These are phyloP conservation scores for Salvelinus namaycush DNA, from an alignment of 2,113 vertebrate species.

Conservation along the genomic window DNA sequence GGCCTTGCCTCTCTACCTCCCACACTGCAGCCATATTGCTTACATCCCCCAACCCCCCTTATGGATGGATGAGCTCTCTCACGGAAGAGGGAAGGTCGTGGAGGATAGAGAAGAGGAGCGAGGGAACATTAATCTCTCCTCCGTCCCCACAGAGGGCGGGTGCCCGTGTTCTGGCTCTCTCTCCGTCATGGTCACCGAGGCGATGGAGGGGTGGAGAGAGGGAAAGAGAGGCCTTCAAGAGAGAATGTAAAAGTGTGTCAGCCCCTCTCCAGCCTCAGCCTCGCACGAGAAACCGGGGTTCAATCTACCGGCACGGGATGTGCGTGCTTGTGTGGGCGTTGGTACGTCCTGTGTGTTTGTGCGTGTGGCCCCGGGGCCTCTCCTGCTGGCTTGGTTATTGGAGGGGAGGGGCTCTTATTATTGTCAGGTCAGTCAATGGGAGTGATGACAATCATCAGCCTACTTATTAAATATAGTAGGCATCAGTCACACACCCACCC, in stretches of 20 bases:
- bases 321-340: not conserved
- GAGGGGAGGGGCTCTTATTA: not conserved
- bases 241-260: not conserved
- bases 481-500: not conserved
- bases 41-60: constrained; percentile 27
- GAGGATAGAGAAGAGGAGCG: constrained; percentile 53
- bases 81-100: constrained; percentile 66
- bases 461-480: not conserved
- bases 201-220: constrained; percentile 4
- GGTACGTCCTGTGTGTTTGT: not conserved
- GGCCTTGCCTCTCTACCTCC: constrained; percentile 29
- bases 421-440: not conserved
- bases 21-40: constrained; percentile 36
- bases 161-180: constrained; percentile 13
- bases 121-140: constrained; percentile 62
- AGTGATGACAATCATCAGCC: not conserved
- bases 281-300: constrained; percentile 47
- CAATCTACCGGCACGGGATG: constrained; percentile 31
- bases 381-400: not conserved
- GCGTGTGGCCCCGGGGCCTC: not conserved
- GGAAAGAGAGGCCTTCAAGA: constrained; percentile 2
- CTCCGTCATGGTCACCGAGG: constrained; percentile 11
- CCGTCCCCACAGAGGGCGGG: constrained; percentile 45
- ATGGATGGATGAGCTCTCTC: constrained; percentile 62
- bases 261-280: constrained; percentile 15